A percentile compares a stretch with the other conserved stretches of the same genome.
Conservation (phyloP, 1,140 invertebrate genomes). For the Cyphomyrmex costatus region DNA sequence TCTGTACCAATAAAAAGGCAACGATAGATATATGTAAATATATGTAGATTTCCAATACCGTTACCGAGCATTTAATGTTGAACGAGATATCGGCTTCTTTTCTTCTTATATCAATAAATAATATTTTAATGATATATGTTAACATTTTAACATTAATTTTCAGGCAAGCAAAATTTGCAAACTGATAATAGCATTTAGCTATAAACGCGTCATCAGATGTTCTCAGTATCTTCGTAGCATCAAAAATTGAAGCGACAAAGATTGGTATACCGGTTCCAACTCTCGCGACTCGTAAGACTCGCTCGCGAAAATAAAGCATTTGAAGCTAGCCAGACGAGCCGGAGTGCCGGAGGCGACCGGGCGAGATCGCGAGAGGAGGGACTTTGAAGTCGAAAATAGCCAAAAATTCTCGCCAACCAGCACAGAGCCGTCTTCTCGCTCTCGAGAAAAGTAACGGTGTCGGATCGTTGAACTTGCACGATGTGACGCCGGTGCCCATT, state of each 20-base stretch:
- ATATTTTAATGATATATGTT: not conserved
- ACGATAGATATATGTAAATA: not conserved
- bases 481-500: constrained; percentile 66
- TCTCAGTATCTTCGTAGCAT: not conserved
- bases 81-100: not conserved
- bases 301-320: constrained; percentile 75
- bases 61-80: not conserved
- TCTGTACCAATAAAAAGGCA: not conserved
- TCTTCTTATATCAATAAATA: not conserved
- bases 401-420: constrained; percentile 74
- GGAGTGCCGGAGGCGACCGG: constrained; percentile 40
- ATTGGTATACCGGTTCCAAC: constrained; percentile 8
- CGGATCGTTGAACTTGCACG: constrained; percentile 76
- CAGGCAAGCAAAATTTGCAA: not conserved
- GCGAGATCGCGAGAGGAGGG: constrained; percentile 2
- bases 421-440: not conserved
- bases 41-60: not conserved
- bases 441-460: constrained; percentile 77
- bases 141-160: not conserved
- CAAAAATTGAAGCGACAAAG: constrained; percentile 16
- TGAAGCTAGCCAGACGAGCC: constrained; percentile 71
- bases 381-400: constrained; percentile 83
- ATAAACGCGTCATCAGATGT: constrained; percentile 2
- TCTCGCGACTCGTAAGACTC: constrained; percentile 27
- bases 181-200: not conserved